Percentiles rank a stretch among this genome's conserved stretches.
These are phyloP conservation scores for Oreotrochilus melanogaster DNA, from an alignment of 2,113 vertebrate genomes.

Conservation along the genomic window DNA sequence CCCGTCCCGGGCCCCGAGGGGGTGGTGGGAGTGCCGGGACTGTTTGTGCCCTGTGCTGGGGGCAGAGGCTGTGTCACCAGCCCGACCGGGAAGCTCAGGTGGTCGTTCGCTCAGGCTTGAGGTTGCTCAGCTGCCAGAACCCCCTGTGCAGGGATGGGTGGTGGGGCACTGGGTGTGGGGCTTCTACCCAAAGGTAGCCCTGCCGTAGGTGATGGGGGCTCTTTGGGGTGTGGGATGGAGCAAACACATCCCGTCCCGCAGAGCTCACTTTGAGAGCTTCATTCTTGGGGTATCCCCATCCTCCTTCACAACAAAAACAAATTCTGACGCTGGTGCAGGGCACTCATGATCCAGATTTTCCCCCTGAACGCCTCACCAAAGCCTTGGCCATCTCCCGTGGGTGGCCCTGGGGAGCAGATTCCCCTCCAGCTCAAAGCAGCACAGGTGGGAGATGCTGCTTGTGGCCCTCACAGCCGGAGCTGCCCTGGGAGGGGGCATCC, in stretches of 20 bases:
- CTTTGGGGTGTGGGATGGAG: not conserved
- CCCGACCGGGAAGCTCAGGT: no score
- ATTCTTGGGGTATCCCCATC: fast-evolving
- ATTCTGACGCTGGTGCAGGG: not conserved
- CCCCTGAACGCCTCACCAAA: fast-evolving
- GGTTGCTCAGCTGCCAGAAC: not conserved
- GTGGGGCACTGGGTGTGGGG: not conserved
- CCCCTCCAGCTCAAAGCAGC: not conserved
- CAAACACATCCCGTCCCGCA: fast-evolving
- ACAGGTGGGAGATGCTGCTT: not conserved
- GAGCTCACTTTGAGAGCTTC: not conserved
- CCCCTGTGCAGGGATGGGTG: not conserved
- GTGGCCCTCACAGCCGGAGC: not conserved
- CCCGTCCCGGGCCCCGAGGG: no score
- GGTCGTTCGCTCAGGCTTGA: no score
- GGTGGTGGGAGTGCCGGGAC: not conserved
- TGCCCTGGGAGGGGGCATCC: not conserved
- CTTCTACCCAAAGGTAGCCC: not conserved
- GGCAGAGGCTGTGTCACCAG: not conserved
- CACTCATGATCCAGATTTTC: not conserved
- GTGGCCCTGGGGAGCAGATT: not conserved
- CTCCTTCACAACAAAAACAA: fast-evolving
- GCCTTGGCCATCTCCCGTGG: fast-evolving
- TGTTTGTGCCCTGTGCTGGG: not conserved
- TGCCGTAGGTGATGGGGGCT: fast-evolving